Conservation (phyloP, 2,888 invertebrate species). For the Allolobophora icterica region DNA sequence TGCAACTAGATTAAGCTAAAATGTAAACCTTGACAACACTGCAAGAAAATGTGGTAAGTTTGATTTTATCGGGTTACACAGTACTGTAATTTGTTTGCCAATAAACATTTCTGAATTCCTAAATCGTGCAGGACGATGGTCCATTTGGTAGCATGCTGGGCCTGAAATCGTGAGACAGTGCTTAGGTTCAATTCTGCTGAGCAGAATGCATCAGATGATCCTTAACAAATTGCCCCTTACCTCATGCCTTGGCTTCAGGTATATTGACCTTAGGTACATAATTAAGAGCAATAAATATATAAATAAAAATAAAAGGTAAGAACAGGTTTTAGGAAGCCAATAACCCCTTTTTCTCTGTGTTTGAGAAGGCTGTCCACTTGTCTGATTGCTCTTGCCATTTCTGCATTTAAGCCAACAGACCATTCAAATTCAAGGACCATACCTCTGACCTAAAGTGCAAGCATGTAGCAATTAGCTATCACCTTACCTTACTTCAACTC, state of each 20-base stretch:
- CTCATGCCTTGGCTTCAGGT: background rate
- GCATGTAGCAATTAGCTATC: background rate
- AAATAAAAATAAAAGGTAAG: too few species aligned
- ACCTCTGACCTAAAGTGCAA: background rate
- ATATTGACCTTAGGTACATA: background rate
- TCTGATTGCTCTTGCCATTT: background rate
- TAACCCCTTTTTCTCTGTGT: too few species aligned
- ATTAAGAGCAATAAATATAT: background rate
- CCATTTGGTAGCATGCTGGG: too few species aligned
- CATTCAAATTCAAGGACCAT: background rate
- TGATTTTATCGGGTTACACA: background rate
- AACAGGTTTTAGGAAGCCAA: too few species aligned
- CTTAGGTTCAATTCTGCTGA: too few species aligned
- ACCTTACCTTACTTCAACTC: background rate
- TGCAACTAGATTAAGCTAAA: background rate
- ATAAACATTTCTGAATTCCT: too few species aligned
- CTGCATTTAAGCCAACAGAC: background rate
- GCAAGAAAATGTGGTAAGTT: background rate
- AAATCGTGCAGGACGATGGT: too few species aligned
- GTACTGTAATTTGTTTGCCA: too few species aligned
- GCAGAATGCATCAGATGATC: too few species aligned
- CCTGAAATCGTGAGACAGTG: too few species aligned
- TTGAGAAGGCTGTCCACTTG: background rate
- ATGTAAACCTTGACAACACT: background rate
- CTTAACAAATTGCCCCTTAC: background rate